phyloP scores from a whole-genome alignment of 2,797 vertebrate species.

The Numenius phaeopus region DNA sequence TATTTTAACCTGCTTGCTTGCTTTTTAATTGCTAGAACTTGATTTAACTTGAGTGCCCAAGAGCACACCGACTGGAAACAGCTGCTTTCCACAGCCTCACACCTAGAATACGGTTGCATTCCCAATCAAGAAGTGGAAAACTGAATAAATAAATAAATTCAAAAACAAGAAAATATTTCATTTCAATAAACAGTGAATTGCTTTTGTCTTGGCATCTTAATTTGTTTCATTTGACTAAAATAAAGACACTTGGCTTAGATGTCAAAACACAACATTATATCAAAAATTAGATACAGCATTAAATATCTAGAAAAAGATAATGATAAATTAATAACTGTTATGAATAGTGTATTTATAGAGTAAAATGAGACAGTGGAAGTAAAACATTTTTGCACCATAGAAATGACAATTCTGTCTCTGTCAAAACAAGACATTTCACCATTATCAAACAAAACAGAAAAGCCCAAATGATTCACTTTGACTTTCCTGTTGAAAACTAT shows the following conservation, averaged over 20 bases:
- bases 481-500: conserved; percentile 14
- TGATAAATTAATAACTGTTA: background rate
- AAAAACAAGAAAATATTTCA: background rate
- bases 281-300: background rate
- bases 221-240: conserved; percentile 9
- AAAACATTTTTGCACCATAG: background rate
- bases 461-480: background rate
- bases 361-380: background rate
- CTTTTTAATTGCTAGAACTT: conserved; percentile 16
- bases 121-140: background rate
- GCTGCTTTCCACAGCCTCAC: background rate
- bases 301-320: background rate
- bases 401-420: background rate
- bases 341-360: background rate
- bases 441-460: conserved; percentile 28
- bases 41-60: background rate
- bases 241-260: conserved; percentile 27
- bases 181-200: background rate
- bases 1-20: conserved; percentile 9
- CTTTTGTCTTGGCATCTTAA: background rate
- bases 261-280: background rate
- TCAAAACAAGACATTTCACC: conserved; percentile 29
- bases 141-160: background rate
- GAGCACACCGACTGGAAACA: background rate
- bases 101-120: background rate